These are phyloP conservation scores for Aporophyla nigra DNA, from an alignment of 2,888 invertebrate genomes.

Conservation along the genomic window DNA sequence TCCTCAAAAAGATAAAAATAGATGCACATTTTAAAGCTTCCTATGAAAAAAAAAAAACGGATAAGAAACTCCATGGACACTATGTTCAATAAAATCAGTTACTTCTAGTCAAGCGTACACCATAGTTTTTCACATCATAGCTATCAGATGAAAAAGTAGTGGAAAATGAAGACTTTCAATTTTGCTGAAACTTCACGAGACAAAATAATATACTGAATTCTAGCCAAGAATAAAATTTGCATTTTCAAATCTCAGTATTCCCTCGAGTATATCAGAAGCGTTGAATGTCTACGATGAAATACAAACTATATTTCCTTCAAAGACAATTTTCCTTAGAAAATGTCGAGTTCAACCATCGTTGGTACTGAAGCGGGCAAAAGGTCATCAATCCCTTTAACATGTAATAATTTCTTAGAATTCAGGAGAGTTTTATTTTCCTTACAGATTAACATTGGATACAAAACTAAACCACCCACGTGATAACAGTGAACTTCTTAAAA, in stretches of 20 bases:
- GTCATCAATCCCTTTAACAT: neutral
- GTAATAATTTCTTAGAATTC: neutral
- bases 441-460: neutral
- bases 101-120: neutral
- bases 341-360: conserved; percentile 1
- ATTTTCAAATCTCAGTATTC: conserved; percentile 31
- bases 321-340: conserved; percentile 35
- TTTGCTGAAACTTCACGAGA: neutral
- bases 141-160: neutral
- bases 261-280: conserved; percentile 3
- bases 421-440: neutral
- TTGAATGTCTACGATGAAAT: conserved; percentile 18
- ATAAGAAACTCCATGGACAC: too few species aligned
- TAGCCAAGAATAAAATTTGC: conserved; percentile 22
- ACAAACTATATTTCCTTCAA: conserved; percentile 25
- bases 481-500: neutral
- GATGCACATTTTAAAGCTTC: too few species aligned
- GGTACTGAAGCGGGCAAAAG: conserved; percentile 15
- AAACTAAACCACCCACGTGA: neutral
- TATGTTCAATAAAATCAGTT: too few species aligned
- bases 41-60: too few species aligned
- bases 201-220: neutral
- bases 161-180: neutral
- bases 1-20: too few species aligned
- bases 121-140: neutral